Evolutionary conservation across 2,797 vertebrate genomes (phyloP).

Genomic region (Scomberomorus guttatus): DNA sequence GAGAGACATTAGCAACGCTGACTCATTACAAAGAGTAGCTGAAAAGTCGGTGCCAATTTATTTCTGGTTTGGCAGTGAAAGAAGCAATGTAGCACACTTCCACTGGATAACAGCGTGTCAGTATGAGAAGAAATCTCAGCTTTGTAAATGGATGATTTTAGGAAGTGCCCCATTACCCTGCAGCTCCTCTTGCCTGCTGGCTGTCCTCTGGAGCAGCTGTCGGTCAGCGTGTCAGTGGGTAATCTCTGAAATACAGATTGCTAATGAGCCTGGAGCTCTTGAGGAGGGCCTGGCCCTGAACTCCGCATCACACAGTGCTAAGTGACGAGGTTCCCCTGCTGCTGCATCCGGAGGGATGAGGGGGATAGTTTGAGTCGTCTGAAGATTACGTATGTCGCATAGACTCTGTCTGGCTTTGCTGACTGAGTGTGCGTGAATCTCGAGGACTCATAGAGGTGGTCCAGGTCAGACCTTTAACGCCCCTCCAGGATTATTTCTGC

Average conservation of each 20-base stretch:
- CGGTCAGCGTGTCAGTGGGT: conserved; percentile 71
- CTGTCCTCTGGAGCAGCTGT: conserved; percentile 81
- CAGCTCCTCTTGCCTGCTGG: conserved; percentile 63
- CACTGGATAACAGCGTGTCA: conserved; percentile 35
- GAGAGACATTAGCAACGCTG: conserved; percentile 71
- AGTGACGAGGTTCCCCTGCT: conserved; percentile 72
- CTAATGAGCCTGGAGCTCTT: conserved; percentile 72
- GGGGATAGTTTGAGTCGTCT: background rate
- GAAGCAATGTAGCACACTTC: conserved; percentile 39
- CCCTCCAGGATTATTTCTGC: conserved; percentile 24
- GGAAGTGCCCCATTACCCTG: conserved; percentile 66
- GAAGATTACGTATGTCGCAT: background rate
- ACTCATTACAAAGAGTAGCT: conserved; percentile 71
- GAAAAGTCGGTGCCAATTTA: conserved; percentile 57
- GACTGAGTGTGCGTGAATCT: background rate
- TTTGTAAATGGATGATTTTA: conserved; percentile 65
- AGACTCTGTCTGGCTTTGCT: background rate
- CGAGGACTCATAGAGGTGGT: background rate
- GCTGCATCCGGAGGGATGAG: conserved; percentile 47
- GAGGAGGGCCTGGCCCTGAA: conserved; percentile 70
- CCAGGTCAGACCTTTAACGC: conserved; percentile 58
- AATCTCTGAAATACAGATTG: conserved; percentile 69
- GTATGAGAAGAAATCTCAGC: conserved; percentile 52
- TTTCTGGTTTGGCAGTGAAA: conserved; percentile 64
- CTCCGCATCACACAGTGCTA: conserved; percentile 45